Evolutionary conservation across 2,888 invertebrate genomes (phyloP), one percentile per base, ranked within the genome.

Genomic region (Cheilosia vernalis): DNA sequence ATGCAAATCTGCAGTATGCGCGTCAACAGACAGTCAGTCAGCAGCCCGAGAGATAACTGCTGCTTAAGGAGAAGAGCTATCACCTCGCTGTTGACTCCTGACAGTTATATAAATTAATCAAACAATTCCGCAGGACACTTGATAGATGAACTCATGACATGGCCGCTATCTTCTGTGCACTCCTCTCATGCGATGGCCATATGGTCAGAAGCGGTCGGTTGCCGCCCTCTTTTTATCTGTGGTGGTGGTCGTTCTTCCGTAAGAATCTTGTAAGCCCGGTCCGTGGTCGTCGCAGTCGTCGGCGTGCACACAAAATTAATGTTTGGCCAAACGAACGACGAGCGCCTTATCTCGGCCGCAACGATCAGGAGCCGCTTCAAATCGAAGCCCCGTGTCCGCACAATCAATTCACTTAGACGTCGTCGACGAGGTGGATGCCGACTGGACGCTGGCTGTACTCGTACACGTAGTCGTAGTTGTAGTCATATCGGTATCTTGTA

Each of bases 111-210:
- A 88, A 88, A 88, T 88, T 87, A 87, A 87, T 88, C 88, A 88
- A 86, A 79, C 84, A 81, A 83, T 86, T 81, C 77, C 73, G 76
- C 82, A 82, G 87, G 87, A 87, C 87, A 87, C 77, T 87, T 88
- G 88, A 88, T 88, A 86, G 88, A 88, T 88, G 88, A 88, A 88
- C 88, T 88, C 87, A 80, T 88, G 88, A 88, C 87, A 86, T 87
- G 80, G 77, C 67, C 66, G 76, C 80, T 85, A 87, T 77, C 73
- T 74, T 49, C 55, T 42, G 60, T 66, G 53, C 79, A 81, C 80
- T 80, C 73, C 49, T 79, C 74, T 51, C 19, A 56, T 51, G 61
- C 9, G 9, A 21, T 66, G 76, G 49, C 84, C 69, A 76, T 82
- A 82, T 79, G 72, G 82, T 63, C 70, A 64, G 70, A 72, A 73